phyloP scores from a whole-genome alignment of 2,888 invertebrate species.

The Trachelus stipa region DNA sequence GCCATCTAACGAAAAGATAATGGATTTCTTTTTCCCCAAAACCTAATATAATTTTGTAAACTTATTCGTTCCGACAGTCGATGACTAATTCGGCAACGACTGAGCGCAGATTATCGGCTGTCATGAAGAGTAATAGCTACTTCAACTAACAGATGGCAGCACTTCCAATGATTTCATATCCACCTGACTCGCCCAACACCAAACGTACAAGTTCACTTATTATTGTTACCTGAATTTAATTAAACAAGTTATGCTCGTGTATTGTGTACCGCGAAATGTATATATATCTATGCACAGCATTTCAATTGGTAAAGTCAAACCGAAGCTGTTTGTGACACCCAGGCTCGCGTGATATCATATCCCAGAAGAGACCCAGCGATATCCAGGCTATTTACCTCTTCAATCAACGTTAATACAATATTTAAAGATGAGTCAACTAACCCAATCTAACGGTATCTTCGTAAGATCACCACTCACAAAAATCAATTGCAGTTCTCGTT shows the following conservation, averaged over 20 bases:
- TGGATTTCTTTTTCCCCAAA: no score
- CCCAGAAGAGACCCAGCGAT: background rate
- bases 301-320: background rate
- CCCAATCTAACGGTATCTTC: no score
- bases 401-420: background rate
- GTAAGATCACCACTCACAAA: no score
- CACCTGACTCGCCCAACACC: background rate
- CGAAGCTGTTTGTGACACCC: background rate
- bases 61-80: background rate
- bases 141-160: background rate
- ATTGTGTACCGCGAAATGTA: background rate
- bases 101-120: background rate
- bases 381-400: background rate
- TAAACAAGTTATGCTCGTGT: background rate
- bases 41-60: no score
- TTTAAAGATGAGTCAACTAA: no score
- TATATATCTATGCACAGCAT: background rate
- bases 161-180: background rate
- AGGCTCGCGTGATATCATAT: background rate
- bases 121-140: background rate
- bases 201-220: no score
- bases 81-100: background rate
- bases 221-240: background rate
- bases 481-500: no score
- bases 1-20: no score